A percentile compares a stretch with the other conserved stretches of the same genome.
Evolutionary conservation across 2,888 invertebrate genomes (phyloP).

Genomic region (Coremacera marginata): DNA sequence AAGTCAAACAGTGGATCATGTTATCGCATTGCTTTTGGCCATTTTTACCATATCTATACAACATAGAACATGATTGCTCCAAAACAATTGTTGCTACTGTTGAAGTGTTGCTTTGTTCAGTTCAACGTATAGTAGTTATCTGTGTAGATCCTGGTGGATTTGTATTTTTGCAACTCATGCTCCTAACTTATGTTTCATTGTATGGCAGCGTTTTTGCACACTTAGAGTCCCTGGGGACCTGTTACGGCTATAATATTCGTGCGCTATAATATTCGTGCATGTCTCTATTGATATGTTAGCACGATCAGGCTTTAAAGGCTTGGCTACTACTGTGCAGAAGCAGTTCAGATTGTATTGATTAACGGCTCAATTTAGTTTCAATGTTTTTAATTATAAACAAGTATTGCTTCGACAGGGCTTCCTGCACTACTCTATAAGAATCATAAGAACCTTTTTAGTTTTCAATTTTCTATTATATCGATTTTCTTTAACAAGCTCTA

Average conservation of each 20-base stretch:
- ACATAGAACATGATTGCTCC: not conserved
- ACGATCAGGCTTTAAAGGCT: not conserved
- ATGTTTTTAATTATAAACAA: too few species aligned
- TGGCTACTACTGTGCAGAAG: not conserved
- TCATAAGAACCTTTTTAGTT: too few species aligned
- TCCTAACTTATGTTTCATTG: not conserved
- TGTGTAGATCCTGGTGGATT: not conserved
- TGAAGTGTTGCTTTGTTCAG: not conserved
- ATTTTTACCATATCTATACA: not conserved
- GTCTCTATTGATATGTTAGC: not conserved
- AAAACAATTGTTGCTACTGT: not conserved
- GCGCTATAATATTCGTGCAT: not conserved
- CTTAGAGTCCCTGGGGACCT: not conserved
- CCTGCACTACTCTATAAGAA: too few species aligned
- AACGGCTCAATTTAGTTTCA: too few species aligned
- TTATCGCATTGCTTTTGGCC: constrained; percentile 3
- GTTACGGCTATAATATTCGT: not conserved
- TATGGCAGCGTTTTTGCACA: not conserved
- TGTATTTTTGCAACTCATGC: not conserved
- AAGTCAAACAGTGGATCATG: not conserved
- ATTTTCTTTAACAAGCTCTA: too few species aligned
- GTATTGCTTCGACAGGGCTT: too few species aligned
- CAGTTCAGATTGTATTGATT: too few species aligned
- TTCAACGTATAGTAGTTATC: not conserved
- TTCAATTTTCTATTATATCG: too few species aligned